phyloP scores from a whole-genome alignment of 2,797 vertebrate species.

The Xenops minutus region DNA sequence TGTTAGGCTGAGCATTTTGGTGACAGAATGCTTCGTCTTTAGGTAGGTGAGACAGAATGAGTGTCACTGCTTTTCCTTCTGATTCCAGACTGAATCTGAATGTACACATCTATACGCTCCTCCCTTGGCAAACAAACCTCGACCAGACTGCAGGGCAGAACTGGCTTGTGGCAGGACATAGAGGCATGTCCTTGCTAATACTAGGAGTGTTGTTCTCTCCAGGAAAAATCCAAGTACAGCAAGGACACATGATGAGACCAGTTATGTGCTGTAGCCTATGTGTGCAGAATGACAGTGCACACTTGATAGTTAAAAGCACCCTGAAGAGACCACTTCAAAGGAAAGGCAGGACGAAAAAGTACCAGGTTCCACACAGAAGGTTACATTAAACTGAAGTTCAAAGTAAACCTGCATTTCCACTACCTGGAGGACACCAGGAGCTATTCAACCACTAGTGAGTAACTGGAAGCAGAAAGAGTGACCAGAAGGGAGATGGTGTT shows the following conservation, averaged over 20 bases:
- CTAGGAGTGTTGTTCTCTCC: neutral
- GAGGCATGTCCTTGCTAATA: rapidly evolving
- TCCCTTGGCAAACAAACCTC: neutral
- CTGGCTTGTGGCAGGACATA: neutral
- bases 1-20: neutral
- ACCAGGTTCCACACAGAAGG: neutral
- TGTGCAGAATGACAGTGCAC: neutral
- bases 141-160: neutral
- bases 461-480: neutral
- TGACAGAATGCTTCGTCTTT: neutral
- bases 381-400: neutral
- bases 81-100: neutral
- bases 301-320: neutral
- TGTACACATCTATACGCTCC: rapidly evolving
- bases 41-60: neutral
- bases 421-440: neutral
- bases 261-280: neutral
- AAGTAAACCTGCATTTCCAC: neutral
- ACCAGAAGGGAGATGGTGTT: neutral
- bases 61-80: neutral
- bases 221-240: neutral
- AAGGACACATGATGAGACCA: neutral
- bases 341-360: neutral
- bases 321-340: neutral
- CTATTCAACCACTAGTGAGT: neutral